Base-by-base conservation (phyloP, 2,113 vertebrate genomes). In the Beaufortia kweichowensis region DNA sequence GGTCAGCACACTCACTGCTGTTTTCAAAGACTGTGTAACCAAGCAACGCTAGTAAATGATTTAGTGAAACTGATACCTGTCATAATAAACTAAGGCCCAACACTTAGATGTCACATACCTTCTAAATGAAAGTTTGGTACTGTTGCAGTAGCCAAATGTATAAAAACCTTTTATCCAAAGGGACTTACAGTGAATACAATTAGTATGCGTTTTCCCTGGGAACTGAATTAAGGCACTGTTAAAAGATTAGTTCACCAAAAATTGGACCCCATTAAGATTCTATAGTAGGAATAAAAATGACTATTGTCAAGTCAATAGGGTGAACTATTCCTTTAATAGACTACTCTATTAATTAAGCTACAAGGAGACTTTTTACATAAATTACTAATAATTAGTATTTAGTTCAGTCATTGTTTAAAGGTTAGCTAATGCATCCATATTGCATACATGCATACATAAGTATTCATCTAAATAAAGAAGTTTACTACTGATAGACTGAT, bases 31-130 rank as follows among this genome's bases (percentile, higher is more conserved):
- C 68, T 57, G 68, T 23, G 14, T 59, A 74, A 57, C 61, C 33
- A 41, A 24, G 63, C 31, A 66, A 62, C 6, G 12, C 53, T 56
- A 53, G 23, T 77, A 59, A 77, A 81, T 74, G 10, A 77, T 81
- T 81, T 59, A 81, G 61, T 73, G 75, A 67, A 63, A 81, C 59
- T 57, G 61, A 77, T 62, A 78, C 19, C 39, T 3, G 28, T 73
- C 62, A 77, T 68, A 61, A 73, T 24, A 55, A 57, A 14, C 31
- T 48, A 11, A 29, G 21, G 9, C 17, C 12, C 2, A 68, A 55
- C 61, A 24, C 6, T 55, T 66, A 78, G 21, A 17, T 12, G 65
- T 15, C 65, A 68, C 28, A 31, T 24, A 31, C 26, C 4, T 28
- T 43, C 39, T 14, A 53, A 3, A 33, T 69, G 50, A 33, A n/a